Evolutionary conservation across 2,888 invertebrate genomes (phyloP).

Genomic region (Andricus quercusramuli): DNA sequence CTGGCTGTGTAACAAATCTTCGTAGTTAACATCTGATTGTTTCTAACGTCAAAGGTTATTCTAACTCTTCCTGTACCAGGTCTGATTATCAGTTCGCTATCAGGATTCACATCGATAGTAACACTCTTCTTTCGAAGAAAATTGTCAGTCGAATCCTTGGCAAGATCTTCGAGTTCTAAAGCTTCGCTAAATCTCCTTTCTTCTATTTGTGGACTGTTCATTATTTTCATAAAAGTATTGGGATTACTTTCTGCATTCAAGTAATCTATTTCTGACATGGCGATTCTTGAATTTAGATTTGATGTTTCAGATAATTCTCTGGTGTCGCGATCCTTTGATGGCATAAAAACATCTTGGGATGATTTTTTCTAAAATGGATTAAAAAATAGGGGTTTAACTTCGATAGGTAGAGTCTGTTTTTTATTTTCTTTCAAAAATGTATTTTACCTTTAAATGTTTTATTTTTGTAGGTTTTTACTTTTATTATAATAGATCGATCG

Average conservation of each 20-base stretch:
- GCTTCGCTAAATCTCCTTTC: slow-evolving; percentile 54
- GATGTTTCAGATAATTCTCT: neutral
- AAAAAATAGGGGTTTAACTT: neutral
- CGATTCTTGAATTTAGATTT: slow-evolving; percentile 21
- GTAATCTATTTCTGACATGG: neutral
- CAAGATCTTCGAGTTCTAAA: slow-evolving; percentile 61
- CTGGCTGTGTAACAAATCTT: slow-evolving; percentile 82
- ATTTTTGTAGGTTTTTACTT: neutral
- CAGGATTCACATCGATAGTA: slow-evolving; percentile 67
- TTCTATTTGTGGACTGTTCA: slow-evolving; percentile 34
- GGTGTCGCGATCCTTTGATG: neutral
- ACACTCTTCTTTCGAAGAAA: slow-evolving; percentile 56
- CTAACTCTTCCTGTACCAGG: slow-evolving; percentile 48
- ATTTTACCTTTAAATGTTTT: too few species aligned
- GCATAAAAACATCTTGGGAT: neutral
- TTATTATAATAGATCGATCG: neutral
- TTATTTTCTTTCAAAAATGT: too few species aligned
- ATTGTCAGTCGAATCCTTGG: slow-evolving; percentile 52
- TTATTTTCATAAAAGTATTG: slow-evolving; percentile 43
- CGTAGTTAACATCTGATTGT: slow-evolving; percentile 82
- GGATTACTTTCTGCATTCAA: slow-evolving; percentile 1
- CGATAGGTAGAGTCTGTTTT: too few species aligned
- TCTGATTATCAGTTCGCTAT: slow-evolving; percentile 66
- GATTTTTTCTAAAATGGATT: neutral
- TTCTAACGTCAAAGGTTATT: slow-evolving; percentile 87